These are phyloP conservation scores for Pipa parva DNA, from an alignment of 2,113 vertebrate species.

Conservation along the genomic window DNA sequence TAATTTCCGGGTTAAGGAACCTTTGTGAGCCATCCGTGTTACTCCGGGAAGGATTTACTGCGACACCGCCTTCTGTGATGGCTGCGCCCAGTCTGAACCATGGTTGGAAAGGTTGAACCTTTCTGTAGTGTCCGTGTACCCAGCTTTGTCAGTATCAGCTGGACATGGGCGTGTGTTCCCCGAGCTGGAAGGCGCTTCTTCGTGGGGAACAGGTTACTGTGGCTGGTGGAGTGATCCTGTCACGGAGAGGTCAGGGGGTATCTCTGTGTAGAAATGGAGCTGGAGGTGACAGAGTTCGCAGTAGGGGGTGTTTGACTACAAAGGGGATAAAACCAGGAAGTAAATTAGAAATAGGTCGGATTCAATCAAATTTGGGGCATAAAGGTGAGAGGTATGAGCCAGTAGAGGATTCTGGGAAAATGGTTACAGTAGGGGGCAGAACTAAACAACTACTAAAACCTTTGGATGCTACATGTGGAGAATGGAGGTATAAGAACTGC, in stretches of 20 bases:
- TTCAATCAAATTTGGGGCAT: too few species aligned
- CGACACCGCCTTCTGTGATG: background rate
- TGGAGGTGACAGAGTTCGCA: too few species aligned
- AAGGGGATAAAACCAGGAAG: background rate
- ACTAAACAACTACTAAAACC: too few species aligned
- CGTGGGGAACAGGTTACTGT: background rate
- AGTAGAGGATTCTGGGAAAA: background rate
- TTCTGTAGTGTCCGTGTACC: background rate
- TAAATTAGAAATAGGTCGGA: too few species aligned
- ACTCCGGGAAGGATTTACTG: background rate
- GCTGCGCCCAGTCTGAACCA: background rate
- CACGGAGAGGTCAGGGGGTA: background rate
- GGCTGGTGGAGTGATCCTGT: background rate
- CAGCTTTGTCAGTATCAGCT: background rate
- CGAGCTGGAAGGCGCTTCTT: background rate
- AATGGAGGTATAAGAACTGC: too few species aligned
- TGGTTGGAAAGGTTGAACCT: background rate
- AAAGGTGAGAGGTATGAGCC: background rate
- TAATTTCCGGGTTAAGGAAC: background rate
- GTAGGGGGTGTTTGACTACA: background rate
- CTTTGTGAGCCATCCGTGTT: background rate
- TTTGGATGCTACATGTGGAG: too few species aligned
- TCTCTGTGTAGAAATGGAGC: too few species aligned
- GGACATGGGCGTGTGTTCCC: conserved; percentile 3
- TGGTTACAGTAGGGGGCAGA: too few species aligned